phyloP scores from a whole-genome alignment of 2,888 invertebrate genomes.

The Caenorhabditis sp. region DNA sequence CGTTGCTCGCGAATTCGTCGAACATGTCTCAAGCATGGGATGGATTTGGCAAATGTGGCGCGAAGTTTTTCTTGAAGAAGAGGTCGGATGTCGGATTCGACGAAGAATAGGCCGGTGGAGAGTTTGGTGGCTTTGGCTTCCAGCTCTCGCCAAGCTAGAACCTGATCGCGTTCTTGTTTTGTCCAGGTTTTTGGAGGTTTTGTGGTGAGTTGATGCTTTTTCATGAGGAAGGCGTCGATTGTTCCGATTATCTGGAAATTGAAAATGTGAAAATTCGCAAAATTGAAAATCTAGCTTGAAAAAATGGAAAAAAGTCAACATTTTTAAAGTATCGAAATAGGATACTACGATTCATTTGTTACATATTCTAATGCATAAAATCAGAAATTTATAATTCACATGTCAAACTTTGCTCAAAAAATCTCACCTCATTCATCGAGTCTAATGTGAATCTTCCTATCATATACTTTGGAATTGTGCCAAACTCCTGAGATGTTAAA shows the following conservation, averaged over 20 bases:
- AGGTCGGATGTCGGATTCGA: conserved; percentile 35
- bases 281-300: background rate
- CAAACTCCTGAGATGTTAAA: conserved; percentile 23
- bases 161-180: conserved; percentile 18
- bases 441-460: conserved; percentile 33
- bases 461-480: conserved; percentile 38
- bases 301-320: too few relatives aligned
- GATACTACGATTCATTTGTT: too few relatives aligned
- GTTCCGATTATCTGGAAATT: conserved; percentile 12
- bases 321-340: too few relatives aligned
- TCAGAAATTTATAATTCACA: too few relatives aligned
- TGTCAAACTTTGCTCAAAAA: too few relatives aligned
- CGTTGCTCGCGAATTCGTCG: conserved; percentile 34
- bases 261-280: background rate
- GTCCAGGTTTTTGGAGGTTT: conserved; percentile 26
- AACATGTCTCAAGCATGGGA: conserved; percentile 36
- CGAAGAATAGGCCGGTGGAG: conserved; percentile 18
- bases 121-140: conserved; percentile 25
- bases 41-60: conserved; percentile 21
- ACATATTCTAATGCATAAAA: too few relatives aligned
- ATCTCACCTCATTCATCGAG: conserved; percentile 25
- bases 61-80: conserved; percentile 27
- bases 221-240: conserved; percentile 31
- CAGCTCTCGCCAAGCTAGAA: conserved; percentile 26
- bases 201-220: conserved; percentile 11